Percentiles rank a stretch among this genome's conserved stretches.
phyloP scores from a whole-genome alignment of 2,113 vertebrate species.

The Galbula dea region DNA sequence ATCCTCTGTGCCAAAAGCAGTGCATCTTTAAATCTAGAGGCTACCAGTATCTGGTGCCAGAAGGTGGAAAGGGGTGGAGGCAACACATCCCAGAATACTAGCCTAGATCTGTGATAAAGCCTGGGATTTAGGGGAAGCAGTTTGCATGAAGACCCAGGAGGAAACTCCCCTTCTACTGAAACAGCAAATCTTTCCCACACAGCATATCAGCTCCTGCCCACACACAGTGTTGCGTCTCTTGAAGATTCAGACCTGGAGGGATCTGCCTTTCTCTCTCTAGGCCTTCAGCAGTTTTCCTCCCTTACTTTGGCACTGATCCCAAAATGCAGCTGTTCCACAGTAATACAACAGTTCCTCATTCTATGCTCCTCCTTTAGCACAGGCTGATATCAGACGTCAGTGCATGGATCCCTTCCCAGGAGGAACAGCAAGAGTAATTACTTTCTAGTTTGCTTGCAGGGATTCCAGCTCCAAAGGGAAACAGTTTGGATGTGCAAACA shows the following conservation, averaged over 20 bases:
- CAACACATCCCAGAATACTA: neutral
- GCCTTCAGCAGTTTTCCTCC: conserved; percentile 49
- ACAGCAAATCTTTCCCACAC: conserved; percentile 20
- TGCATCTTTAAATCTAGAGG: neutral
- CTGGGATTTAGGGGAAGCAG: neutral
- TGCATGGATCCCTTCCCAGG: neutral
- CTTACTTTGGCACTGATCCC: conserved; percentile 34
- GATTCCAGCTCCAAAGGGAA: neutral
- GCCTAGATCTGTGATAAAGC: conserved; percentile 9
- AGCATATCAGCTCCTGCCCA: conserved; percentile 3
- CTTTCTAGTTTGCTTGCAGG: neutral
- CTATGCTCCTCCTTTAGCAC: neutral
- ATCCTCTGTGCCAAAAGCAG: neutral
- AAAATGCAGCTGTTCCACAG: conserved; percentile 32
- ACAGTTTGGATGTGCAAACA: neutral
- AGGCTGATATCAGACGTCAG: neutral
- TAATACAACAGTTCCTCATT: neutral
- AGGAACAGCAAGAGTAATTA: neutral
- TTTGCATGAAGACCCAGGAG: neutral
- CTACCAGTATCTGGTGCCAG: neutral
- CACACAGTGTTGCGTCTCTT: neutral
- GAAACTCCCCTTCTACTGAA: conserved; percentile 26
- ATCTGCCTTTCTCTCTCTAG: conserved; percentile 25
- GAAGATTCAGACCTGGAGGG: conserved; percentile 34
- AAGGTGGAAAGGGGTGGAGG: neutral